Base-by-base conservation (phyloP, 2,797 vertebrate species). In the Sebastolobus alascanus region DNA sequence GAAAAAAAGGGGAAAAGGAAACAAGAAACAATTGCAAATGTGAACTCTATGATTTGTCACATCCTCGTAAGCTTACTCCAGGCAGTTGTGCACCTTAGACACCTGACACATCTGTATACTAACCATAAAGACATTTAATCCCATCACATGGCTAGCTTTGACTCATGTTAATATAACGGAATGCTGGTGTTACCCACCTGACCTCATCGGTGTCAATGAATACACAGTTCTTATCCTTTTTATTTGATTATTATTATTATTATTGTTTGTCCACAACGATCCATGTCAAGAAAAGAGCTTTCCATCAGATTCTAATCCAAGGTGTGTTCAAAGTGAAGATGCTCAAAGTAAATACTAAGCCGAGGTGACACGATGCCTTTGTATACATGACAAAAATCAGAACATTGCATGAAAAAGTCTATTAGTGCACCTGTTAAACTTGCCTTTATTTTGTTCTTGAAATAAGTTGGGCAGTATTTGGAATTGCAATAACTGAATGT, bases 401-500 rank as follows among this genome's bases (percentile, higher is more conserved):
- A 94, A 89, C 92, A 92, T 90, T 93, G 94, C 94, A 95, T 95
- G 94, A 90, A 84, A 89, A 92, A 94, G 92, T 94, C 93, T 91
- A 77, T 84, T 93, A 93, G 92, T 95, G 94, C 92, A 89, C 91
- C 90, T 92, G 89, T 93, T 94, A 90, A 93, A 93, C 89, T 92
- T 91, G 90, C 91, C 91, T 94, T 94, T 91, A 77, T 90, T 93
- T 94, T 40, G 84, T 93, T 94, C 69, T 84, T 73, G 74, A 88
- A 85, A 89, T 85, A 75, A 64, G 77, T 90, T 83, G 80, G 89
- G 82, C 89, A 79, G 85, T 82, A 72, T n/a, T 77, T 87, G 80
- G 87, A 92, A 87, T 81, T 86, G 92, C 92, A 94, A 94, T 95
- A 92, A 92, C 75, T 82, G 55, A 82, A 79, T 71, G 86, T 75